Conservation (phyloP, 2,888 invertebrate species). For the Theristus sp. region DNA sequence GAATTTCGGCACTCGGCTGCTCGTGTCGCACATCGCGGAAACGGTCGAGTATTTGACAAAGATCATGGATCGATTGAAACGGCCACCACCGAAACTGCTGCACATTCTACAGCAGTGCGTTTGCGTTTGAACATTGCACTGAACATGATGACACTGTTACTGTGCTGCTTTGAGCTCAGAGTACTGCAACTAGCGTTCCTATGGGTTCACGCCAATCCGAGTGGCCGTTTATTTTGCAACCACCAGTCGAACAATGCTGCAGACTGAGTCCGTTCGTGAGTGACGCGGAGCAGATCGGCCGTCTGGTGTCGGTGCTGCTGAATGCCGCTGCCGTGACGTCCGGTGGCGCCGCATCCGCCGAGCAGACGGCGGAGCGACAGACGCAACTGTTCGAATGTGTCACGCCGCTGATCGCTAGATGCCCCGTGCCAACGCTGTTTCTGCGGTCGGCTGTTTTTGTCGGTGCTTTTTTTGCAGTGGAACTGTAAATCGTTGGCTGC, state of each 20-base stretch:
- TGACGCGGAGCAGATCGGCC: not conserved
- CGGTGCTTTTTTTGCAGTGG: not conserved
- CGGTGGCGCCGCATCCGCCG: not conserved
- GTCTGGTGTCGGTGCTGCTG: not conserved
- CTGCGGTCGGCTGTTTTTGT: not conserved
- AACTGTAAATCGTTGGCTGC: too few species aligned
- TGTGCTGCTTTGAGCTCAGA: too few species aligned
- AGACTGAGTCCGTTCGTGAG: not conserved
- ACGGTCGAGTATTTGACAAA: not conserved
- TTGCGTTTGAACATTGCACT: too few species aligned
- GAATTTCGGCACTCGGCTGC: not conserved
- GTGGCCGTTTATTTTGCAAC: too few species aligned
- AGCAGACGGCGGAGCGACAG: not conserved
- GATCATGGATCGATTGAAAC: not conserved
- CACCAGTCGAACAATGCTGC: too few species aligned
- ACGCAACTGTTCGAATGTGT: not conserved
- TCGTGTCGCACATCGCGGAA: not conserved
- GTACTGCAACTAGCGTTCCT: too few species aligned
- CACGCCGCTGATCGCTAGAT: not conserved
- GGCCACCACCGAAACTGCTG: not conserved
- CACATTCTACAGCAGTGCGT: not conserved
- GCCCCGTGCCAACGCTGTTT: not conserved
- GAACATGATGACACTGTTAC: too few species aligned
- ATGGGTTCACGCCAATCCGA: too few species aligned
- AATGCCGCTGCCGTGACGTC: not conserved